Evolutionary conservation across 2,797 vertebrate species (phyloP), one percentile per base, ranked within the genome.

Genomic region (Tympanoctomys barrerae): DNA sequence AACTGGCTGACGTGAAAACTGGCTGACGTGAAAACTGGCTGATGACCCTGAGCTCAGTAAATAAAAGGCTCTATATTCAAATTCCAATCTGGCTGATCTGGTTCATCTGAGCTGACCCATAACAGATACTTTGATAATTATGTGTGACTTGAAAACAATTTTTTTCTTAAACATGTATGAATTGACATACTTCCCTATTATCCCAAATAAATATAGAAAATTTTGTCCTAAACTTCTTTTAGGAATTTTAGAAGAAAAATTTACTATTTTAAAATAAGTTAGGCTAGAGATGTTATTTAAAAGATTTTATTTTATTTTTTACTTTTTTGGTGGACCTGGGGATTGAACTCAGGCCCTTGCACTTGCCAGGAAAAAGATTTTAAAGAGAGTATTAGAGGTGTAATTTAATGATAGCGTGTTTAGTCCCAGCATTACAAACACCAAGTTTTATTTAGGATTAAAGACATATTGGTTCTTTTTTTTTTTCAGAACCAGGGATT

Each of bases 361-460:
- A 42, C 42, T 42, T 42, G 42, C 42, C 5, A 6, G 42, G 42
- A 42, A 42, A 42, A 42, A 42, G 11, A 49, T 49, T 49, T 49
- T 49, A 49, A 49, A 49, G 49, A 49, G 49, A 49, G 11, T 49
- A 49, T 49, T 49, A 49, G 49, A 49, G 49, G 1, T 66, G 59
- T 79, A 79, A 49, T 59, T 87, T 8, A 31, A 16, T 71, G 21
- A n/a, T 46, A 70, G 33, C 33, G 52, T 33, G 4, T 18, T 39
- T 93, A 57, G 18, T 21, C 59, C 59, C 52, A 46, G 42, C 28
- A 28, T 16, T 18, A 26, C 46, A 61, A 42, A 78, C 14, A 52
- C n/a, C 57, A 42, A 18, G 31, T 71, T 92, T 95, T 95, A 52
- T 75, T 92, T 96, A 77, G 64, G 91, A 59, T 94, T 75, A 92